A percentile compares a stretch with the other conserved stretches of the same genome.
These are phyloP conservation scores for Typhlichthys eigenmanni DNA, from an alignment of 2,797 vertebrate genomes.

Conservation along the genomic window DNA sequence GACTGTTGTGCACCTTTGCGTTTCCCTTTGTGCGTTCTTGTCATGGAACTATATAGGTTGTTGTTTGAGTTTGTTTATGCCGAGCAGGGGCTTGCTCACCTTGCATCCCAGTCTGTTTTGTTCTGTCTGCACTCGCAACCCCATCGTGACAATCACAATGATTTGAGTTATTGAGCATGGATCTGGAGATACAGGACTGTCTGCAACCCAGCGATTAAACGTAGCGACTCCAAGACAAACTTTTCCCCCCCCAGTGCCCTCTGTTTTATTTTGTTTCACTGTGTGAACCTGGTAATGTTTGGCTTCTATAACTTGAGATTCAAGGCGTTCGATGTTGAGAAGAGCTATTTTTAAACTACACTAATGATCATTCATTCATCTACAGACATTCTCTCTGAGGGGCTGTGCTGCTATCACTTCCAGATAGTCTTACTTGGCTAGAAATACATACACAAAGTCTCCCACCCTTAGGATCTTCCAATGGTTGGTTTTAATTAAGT, in stretches of 20 bases:
- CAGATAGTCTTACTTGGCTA: constrained; percentile 41
- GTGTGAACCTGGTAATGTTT: constrained; percentile 6
- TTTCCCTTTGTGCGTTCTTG: no score
- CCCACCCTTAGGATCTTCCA: constrained; percentile 18
- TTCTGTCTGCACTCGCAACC: no score
- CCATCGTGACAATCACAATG: background rate
- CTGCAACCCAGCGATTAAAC: background rate
- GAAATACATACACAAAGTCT: constrained; percentile 28
- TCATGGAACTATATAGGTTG: no score
- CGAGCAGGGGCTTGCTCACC: no score
- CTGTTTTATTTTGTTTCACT: background rate
- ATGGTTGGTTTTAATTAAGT: constrained; percentile 47
- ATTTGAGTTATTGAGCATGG: background rate
- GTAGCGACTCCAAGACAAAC: background rate
- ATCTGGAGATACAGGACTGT: background rate
- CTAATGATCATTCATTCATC: constrained; percentile 10
- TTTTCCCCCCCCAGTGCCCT: background rate
- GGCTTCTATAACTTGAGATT: constrained; percentile 7
- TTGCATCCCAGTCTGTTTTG: no score
- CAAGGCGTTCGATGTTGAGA: constrained; percentile 28
- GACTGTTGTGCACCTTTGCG: no score
- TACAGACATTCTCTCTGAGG: constrained; percentile 16
- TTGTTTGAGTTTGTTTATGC: no score
- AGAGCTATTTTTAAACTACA: constrained; percentile 33
- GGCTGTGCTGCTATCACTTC: constrained; percentile 30